phyloP scores from a whole-genome alignment of 2,113 vertebrate genomes.

The Dicentrarchus labrax region DNA sequence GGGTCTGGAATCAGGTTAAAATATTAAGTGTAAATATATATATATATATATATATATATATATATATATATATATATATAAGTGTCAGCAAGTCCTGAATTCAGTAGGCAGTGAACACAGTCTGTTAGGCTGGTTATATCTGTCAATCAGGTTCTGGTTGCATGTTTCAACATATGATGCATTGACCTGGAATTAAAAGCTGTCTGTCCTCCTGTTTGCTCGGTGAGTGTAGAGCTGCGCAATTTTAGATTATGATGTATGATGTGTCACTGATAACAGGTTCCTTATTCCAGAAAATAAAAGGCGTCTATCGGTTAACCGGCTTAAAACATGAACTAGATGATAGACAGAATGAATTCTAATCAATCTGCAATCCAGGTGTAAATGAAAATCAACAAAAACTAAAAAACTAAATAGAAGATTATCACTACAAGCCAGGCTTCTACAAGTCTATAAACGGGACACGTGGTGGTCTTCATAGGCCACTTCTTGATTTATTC shows the following conservation, averaged over 20 bases:
- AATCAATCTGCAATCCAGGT: not conserved
- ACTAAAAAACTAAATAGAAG: not conserved
- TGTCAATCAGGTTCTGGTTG: not conserved
- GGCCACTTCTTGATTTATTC: not conserved
- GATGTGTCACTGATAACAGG: not conserved
- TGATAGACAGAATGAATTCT: too few relatives aligned
- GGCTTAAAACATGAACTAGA: not conserved
- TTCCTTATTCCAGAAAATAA: not conserved
- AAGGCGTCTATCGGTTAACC: not conserved
- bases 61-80: too few relatives aligned
- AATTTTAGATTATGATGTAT: not conserved
- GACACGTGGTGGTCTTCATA: not conserved
- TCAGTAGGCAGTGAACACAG: not conserved
- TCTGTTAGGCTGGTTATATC: not conserved
- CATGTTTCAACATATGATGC: not conserved
- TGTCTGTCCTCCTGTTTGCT: not conserved
- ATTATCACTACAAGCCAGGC: not conserved
- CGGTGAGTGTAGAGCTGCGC: not conserved
- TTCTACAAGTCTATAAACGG: not conserved
- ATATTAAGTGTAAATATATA: too few relatives aligned
- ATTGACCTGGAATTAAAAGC: slow-evolving; percentile 13
- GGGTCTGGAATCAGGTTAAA: not conserved
- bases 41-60: too few relatives aligned
- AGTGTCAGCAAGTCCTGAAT: not conserved
- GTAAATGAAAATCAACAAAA: not conserved